phyloP scores from a whole-genome alignment of 1,140 invertebrate species.

The Lethrus apterus region DNA sequence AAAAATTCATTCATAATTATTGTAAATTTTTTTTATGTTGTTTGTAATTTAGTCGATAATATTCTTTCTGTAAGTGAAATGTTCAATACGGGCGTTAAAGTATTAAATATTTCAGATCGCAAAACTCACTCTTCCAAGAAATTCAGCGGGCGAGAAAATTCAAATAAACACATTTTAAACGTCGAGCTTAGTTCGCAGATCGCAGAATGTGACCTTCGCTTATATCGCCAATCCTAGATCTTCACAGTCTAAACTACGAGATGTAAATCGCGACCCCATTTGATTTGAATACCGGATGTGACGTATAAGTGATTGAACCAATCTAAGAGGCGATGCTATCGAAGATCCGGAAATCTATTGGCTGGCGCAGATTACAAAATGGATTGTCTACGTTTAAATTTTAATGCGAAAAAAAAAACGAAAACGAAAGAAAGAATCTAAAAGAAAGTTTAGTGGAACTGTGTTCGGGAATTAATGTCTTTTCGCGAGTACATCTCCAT shows the following conservation, averaged over 20 bases:
- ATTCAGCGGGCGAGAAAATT: slow-evolving; percentile 31
- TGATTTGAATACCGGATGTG: slow-evolving; percentile 40
- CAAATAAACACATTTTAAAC: slow-evolving; percentile 33
- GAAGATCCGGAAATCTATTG: slow-evolving; percentile 37
- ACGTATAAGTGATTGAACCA: slow-evolving; percentile 36
- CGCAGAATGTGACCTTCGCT: slow-evolving; percentile 24
- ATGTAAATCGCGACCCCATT: slow-evolving; percentile 37
- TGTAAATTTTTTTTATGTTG: no score
- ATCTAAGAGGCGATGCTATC: slow-evolving; percentile 31
- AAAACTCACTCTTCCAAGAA: slow-evolving; percentile 6
- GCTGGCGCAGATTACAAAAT: slow-evolving; percentile 38
- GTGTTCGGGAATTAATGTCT: no score
- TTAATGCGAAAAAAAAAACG: no score
- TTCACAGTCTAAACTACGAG: slow-evolving; percentile 27
- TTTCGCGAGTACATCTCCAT: no score
- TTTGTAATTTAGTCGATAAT: no score
- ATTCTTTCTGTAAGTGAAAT: no score
- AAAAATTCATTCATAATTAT: no score
- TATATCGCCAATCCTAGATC: no score
- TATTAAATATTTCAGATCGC: slow-evolving; percentile 1
- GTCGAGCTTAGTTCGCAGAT: slow-evolving; percentile 25
- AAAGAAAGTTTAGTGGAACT: no score
- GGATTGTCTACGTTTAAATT: slow-evolving; percentile 38
- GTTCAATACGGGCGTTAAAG: no score
- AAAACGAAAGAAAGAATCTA: no score